Conservation (phyloP, 2,888 invertebrate genomes). For the Listrodromus nycthemerus region DNA sequence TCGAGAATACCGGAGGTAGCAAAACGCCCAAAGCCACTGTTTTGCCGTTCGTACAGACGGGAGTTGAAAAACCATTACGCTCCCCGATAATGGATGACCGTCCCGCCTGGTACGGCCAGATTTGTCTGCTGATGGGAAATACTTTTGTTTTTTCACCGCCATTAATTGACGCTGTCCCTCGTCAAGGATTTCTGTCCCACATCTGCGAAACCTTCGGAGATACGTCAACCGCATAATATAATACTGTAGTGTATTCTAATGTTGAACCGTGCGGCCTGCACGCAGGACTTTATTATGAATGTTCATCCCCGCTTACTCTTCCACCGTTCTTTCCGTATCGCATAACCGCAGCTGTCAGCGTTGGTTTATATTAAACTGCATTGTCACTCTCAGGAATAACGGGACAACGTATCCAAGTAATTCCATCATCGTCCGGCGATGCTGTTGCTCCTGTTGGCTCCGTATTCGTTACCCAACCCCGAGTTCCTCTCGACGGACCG, state of each 20-base stretch:
- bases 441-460: constrained; percentile 38
- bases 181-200: background rate
- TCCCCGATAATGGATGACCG: too few species aligned
- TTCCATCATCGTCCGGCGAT: constrained; percentile 52
- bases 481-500: constrained; percentile 28
- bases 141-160: background rate
- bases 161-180: background rate
- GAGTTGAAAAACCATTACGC: too few species aligned
- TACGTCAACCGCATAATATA: background rate
- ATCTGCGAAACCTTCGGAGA: background rate
- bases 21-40: too few species aligned
- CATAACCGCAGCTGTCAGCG: constrained; percentile 27
- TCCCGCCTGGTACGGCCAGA: too few species aligned
- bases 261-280: background rate
- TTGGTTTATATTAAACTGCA: constrained; percentile 58
- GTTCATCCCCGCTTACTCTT: background rate
- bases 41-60: too few species aligned
- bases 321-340: background rate
- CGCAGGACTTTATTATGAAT: constrained; percentile 4
- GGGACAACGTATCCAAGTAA: constrained; percentile 51
- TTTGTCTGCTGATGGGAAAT: too few species aligned
- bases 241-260: background rate
- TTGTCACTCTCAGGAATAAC: constrained; percentile 54
- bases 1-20: too few species aligned
- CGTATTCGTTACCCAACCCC: background rate